These are phyloP conservation scores for Andrena minutula DNA, from an alignment of 2,888 invertebrate species.

Conservation along the genomic window DNA sequence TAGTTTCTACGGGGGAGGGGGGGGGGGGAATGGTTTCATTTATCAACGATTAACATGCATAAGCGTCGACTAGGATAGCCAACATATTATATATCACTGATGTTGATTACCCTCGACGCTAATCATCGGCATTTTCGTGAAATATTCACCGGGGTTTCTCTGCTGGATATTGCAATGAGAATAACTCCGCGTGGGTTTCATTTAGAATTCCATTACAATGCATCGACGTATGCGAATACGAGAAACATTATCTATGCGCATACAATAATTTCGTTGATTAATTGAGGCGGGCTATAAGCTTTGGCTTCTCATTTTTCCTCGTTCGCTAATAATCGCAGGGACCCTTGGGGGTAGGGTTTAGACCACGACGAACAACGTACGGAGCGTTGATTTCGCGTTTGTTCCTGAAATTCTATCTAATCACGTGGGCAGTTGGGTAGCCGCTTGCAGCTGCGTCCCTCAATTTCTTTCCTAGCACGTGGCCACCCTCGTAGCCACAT, in stretches of 20 bases:
- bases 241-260: conserved; percentile 29
- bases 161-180: conserved; percentile 7
- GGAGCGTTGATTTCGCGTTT: neutral
- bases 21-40: neutral
- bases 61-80: neutral
- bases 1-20: neutral
- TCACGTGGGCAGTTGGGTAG: neutral
- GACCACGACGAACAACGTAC: neutral
- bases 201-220: conserved; percentile 35
- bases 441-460: conserved; percentile 10
- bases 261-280: conserved; percentile 7
- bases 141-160: conserved; percentile 11
- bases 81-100: neutral
- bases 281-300: neutral
- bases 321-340: neutral
- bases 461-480: conserved; percentile 23
- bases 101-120: neutral
- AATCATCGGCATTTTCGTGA: conserved; percentile 11
- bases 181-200: conserved; percentile 2
- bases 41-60: neutral
- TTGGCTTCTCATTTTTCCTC: neutral
- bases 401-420: conserved; percentile 7
- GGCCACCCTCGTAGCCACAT: neutral
- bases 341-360: neutral
- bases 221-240: conserved; percentile 7